Base-by-base conservation (phyloP, 2,113 vertebrate species). In the Desmodus rotundus region DNA sequence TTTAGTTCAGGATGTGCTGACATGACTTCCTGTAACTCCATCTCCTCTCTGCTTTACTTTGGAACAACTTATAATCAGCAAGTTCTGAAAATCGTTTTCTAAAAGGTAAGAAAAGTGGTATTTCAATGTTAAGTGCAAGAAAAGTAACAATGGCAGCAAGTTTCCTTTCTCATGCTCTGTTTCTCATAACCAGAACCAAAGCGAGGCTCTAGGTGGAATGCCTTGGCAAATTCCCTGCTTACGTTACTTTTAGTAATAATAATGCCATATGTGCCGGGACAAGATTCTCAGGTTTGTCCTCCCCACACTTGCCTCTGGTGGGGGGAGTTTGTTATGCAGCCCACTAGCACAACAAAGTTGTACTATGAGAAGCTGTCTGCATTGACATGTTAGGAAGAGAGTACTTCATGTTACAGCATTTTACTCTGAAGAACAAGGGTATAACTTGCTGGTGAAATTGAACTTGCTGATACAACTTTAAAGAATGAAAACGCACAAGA, bases 31-130 rank as follows among this genome's bases (percentile, higher is more conserved):
- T 92, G 24, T 56, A 85, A 93, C 36, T 94, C 31, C 36, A n/a
- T 93, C 45, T 87, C 41, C 26, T 89, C 52, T 89, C 33, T 87
- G 86, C 61, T 96, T 96, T 91, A 89, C 84, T 78, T 80, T 56
- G 91, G 38, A 89, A 91, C 16, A 87, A 26, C 12, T 33, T 13
- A 89, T 67, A 74, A 86, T 88, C 13, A 95, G 50, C 67, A 82
- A 14, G 85, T 95, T 88, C 54, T n/a, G 82, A 31, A 93, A 54
- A 72, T 15, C 52, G 4, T 7, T 74, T 86, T 89, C 43, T 96
- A 96, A 84, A 41, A 86, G 50, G 41, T 83, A 47, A 88, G 12
- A 74, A 82, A 94, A 74, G 45, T 80, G n/a, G 14, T 74, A 72
- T 88, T 97, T 96, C 65, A 74, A 89, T 52, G 87, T 22, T 65